Evolutionary conservation across 2,113 vertebrate species (phyloP).

Genomic region (Hylia prasina): DNA sequence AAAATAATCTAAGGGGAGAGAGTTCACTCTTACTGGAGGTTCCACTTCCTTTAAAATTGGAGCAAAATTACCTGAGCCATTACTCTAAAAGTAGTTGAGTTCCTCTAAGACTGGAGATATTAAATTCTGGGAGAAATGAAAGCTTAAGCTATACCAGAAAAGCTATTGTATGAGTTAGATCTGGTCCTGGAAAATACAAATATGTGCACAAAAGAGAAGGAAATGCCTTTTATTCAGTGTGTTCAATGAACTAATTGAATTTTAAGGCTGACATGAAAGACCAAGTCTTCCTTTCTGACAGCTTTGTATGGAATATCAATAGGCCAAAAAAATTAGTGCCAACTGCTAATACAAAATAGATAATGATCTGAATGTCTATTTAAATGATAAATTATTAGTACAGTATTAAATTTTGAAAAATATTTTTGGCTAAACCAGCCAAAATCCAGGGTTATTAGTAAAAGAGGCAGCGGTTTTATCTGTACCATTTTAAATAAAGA

Average conservation of each 20-base stretch:
- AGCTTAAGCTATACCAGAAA: neutral
- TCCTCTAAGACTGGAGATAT: neutral
- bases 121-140: neutral
- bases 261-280: neutral
- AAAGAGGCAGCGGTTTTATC: neutral
- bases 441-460: neutral
- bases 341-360: neutral
- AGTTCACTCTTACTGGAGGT: neutral
- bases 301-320: neutral
- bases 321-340: neutral
- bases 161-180: neutral
- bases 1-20: neutral
- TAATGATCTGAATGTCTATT: neutral
- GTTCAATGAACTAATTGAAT: neutral
- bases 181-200: neutral
- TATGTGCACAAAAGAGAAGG: neutral
- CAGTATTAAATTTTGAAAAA: neutral
- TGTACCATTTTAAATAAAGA: neutral
- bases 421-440: accelerated
- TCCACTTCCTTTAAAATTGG: neutral
- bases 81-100: neutral
- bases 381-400: neutral
- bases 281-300: neutral
- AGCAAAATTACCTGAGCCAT: neutral
- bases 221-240: neutral